Evolutionary conservation across 2,888 invertebrate species (phyloP).

Genomic region (Hermaeophaga mercurialis): DNA sequence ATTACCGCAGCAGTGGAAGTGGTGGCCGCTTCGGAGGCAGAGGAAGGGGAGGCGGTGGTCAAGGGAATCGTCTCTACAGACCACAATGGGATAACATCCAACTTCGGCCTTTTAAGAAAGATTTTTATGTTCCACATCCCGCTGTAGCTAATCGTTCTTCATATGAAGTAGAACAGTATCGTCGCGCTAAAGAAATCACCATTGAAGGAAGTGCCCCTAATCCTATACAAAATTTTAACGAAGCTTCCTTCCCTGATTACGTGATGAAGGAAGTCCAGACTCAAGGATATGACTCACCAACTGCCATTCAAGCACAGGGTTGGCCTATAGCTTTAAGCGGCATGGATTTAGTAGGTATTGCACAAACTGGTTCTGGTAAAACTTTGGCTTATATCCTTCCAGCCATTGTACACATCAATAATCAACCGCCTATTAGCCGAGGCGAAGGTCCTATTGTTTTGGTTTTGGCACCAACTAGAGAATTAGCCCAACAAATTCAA

Average conservation of each 20-base stretch:
- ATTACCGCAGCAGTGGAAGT: slow-evolving; percentile 52
- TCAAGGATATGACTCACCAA: slow-evolving; percentile 71
- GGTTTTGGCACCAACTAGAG: slow-evolving; percentile 79
- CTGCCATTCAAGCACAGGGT: slow-evolving; percentile 86
- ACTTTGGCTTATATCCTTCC: slow-evolving; percentile 83
- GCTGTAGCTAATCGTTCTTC: slow-evolving; percentile 68
- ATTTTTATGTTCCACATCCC: slow-evolving; percentile 79
- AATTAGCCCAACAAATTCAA: slow-evolving; percentile 81
- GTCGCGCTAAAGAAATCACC: slow-evolving; percentile 82
- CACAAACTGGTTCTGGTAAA: slow-evolving; percentile 84
- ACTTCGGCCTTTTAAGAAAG: slow-evolving; percentile 82
- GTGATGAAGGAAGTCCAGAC: slow-evolving; percentile 74
- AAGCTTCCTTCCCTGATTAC: slow-evolving; percentile 80
- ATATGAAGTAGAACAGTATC: slow-evolving; percentile 75
- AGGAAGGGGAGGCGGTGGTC: slow-evolving; percentile 50
- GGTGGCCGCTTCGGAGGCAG: slow-evolving; percentile 46
- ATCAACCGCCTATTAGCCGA: slow-evolving; percentile 77
- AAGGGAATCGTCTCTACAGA: slow-evolving; percentile 63
- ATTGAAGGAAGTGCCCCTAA: slow-evolving; percentile 77
- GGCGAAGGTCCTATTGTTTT: slow-evolving; percentile 87
- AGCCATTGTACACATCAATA: slow-evolving; percentile 87
- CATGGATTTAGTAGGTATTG: slow-evolving; percentile 85
- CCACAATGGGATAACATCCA: slow-evolving; percentile 76
- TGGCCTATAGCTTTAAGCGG: slow-evolving; percentile 89
- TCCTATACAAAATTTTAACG: slow-evolving; percentile 79